A percentile compares a stretch with the other conserved stretches of the same genome.
Evolutionary conservation across 1,140 invertebrate species (phyloP).

Genomic region (Plutomurus gul): DNA sequence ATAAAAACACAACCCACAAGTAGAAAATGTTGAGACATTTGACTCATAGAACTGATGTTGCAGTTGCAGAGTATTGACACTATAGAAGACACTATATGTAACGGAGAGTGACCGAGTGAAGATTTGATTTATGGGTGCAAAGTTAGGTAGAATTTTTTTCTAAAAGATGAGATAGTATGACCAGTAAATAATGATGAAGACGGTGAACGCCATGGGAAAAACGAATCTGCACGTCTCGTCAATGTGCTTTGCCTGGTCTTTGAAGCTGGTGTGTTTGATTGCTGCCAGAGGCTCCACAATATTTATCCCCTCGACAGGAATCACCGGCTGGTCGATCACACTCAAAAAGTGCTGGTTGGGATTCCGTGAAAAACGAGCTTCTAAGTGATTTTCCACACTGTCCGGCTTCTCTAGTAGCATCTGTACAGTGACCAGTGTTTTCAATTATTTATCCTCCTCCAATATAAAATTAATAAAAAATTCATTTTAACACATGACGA

Average conservation of each 20-base stretch:
- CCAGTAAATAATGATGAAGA: constrained; percentile 63
- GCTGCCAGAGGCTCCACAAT: constrained; percentile 27
- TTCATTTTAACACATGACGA: neutral
- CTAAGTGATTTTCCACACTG: constrained; percentile 22
- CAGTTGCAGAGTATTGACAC: neutral
- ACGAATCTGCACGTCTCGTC: constrained; percentile 60
- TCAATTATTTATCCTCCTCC: no score
- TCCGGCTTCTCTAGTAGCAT: constrained; percentile 26
- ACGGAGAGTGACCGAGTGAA: neutral
- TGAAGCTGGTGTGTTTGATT: constrained; percentile 32
- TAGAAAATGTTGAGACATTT: neutral
- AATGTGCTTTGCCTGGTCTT: constrained; percentile 54
- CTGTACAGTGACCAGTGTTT: no score
- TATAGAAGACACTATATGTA: neutral
- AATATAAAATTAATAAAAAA: neutral
- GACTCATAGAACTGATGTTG: constrained; percentile 7
- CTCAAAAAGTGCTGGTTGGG: constrained; percentile 29
- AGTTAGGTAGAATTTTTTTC: constrained; percentile 13
- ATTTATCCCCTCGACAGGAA: constrained; percentile 37
- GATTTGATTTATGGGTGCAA: constrained; percentile 12
- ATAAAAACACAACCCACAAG: neutral
- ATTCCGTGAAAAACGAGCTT: neutral
- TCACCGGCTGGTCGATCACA: constrained; percentile 34
- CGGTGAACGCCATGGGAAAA: constrained; percentile 60
- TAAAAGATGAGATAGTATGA: constrained; percentile 56